Base-by-base conservation (phyloP, 2,888 invertebrate genomes). In the Yponomeuta sedellus region DNA sequence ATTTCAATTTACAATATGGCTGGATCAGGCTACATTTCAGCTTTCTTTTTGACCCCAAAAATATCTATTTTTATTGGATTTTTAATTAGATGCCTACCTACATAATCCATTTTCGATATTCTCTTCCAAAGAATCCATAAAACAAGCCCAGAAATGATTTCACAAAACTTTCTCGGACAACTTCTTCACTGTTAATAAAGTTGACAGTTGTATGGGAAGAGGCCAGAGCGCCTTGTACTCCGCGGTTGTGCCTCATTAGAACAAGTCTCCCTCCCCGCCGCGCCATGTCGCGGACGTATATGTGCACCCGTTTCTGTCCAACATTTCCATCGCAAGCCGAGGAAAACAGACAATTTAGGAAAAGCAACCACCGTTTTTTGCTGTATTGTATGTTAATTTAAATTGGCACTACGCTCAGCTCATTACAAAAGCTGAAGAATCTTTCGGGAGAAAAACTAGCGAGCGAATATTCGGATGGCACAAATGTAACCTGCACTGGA, bases 261-360 rank as follows among this genome's bases (percentile, higher is more conserved):
- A 77, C 80, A 64, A 22, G 34, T 62, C 39, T 10, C 72, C 73
- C 70, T 69, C 61, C 65, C 68, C 59, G 66, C 68, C 56, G 57
- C 64, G 64, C 68, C 76, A 79, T 80, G 79, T 79, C 75, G 75
- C 25, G 16, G 63, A 44, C 61, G 12, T 61, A 61, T 61, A 61
- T 16, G 83, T 83, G 85, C 87, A 84, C 80, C 81, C 80, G 82
- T 83, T 82, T 85, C 80, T 82, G 80, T 52, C 80, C 81, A 82
- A 86, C 85, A 88, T 86, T 87, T 87, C 84, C 87, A 86, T 88
- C 84, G 82, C 80, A 73, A 75, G 77, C 20, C 80, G 80, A 77
- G 82, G 84, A 82, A 84, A 87, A 86, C 86, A 87, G 82, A 85
- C 83, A 76, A 85, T 87, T 86, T 85, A 85, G 85, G 82, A 85